Evolutionary conservation across 2,888 invertebrate genomes (phyloP).

Genomic region (Sphaerophoria rueppellii): DNA sequence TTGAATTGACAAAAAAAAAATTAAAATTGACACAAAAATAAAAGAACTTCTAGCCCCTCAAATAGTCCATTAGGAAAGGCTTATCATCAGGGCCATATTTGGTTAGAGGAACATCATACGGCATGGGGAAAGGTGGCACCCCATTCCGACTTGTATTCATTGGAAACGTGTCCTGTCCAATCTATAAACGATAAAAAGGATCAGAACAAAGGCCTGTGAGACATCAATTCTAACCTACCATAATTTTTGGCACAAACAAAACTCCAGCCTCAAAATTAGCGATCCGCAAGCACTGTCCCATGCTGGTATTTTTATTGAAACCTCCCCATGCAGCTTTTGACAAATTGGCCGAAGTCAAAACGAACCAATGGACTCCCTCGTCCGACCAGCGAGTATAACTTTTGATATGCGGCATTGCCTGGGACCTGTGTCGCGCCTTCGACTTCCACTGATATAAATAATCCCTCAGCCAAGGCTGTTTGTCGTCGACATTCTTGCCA

Average conservation of each 20-base stretch:
- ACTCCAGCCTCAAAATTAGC: conserved; percentile 97
- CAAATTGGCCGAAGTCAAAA: conserved; percentile 96
- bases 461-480: conserved; percentile 91
- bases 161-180: conserved; percentile 85
- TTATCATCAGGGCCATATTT: conserved; percentile 87
- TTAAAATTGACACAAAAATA: not conserved
- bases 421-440: conserved; percentile 86
- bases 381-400: conserved; percentile 91
- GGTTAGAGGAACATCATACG: conserved; percentile 91
- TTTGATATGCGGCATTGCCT: conserved; percentile 98
- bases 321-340: conserved; percentile 99
- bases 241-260: conserved; percentile 90
- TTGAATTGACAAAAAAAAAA: not conserved
- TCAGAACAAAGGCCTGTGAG: not conserved
- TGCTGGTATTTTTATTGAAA: conserved; percentile 84
- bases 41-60: conserved; percentile 76
- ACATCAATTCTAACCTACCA: conserved; percentile 84
- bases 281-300: conserved; percentile 86
- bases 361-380: conserved; percentile 88
- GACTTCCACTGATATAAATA: conserved; percentile 94
- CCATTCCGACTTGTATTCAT: conserved; percentile 80
- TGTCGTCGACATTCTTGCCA: conserved; percentile 87
- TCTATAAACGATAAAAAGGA: conserved; percentile 81
- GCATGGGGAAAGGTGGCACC: conserved; percentile 85
- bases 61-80: conserved; percentile 87